phyloP scores from a whole-genome alignment of 2,113 vertebrate genomes.

The Gallinago media region DNA sequence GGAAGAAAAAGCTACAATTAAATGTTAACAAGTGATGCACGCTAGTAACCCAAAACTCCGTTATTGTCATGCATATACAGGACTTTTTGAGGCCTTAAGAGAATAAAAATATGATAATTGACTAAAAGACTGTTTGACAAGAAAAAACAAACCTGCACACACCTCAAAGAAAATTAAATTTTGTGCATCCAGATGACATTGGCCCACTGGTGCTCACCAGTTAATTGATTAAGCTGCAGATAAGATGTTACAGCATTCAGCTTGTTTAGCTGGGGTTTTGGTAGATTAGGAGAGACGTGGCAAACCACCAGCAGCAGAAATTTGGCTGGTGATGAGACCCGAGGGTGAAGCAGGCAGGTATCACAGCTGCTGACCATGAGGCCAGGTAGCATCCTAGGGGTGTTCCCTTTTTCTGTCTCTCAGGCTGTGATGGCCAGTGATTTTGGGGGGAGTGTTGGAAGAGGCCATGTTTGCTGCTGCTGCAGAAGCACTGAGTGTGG shows the following conservation, averaged over 20 bases:
- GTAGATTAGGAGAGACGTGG: background rate
- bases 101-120: background rate
- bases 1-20: background rate
- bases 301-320: background rate
- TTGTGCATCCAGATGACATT: background rate
- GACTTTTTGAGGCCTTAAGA: background rate
- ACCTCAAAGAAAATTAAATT: background rate
- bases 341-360: background rate
- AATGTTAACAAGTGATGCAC: accelerated
- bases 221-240: background rate
- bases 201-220: background rate
- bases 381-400: background rate
- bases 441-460: background rate
- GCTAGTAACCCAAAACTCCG: background rate
- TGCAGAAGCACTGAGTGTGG: background rate
- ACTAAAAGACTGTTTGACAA: background rate
- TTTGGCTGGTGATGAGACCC: background rate
- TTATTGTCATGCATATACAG: background rate
- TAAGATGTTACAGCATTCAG: background rate
- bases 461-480: background rate
- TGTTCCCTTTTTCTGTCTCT: background rate
- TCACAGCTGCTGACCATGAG: background rate
- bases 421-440: background rate
- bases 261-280: background rate
- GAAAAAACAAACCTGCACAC: background rate